Conservation (phyloP, 2,888 invertebrate genomes). For the Leptopterna dolabrata region DNA sequence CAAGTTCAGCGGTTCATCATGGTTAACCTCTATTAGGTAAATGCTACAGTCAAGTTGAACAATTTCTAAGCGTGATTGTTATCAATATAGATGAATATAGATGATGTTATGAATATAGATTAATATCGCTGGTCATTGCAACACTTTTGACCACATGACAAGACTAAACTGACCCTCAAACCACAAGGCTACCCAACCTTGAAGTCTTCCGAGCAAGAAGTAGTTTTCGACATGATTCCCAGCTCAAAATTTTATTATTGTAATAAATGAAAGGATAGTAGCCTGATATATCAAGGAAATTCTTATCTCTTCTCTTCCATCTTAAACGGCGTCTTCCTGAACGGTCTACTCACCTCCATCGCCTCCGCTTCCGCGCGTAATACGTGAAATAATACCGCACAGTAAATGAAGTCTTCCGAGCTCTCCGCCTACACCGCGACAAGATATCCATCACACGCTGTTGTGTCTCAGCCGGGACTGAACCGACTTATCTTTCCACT, state of each 20-base stretch:
- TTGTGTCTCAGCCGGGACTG: background rate
- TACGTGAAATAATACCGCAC: conserved; percentile 15
- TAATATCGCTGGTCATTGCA: no score
- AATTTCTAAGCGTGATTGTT: no score
- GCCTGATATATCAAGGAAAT: background rate
- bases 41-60: no score
- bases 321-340: background rate
- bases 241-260: background rate
- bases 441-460: conserved; percentile 14
- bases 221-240: no score
- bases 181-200: no score
- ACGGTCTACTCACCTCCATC: background rate
- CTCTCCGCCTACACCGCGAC: background rate
- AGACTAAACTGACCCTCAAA: no score
- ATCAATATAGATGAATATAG: no score
- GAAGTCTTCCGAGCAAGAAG: no score
- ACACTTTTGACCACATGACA: no score
- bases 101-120: no score
- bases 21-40: no score
- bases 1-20: no score
- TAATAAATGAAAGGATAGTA: background rate
- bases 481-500: background rate
- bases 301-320: background rate
- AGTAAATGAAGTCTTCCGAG: conserved; percentile 15
- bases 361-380: background rate